phyloP scores from a whole-genome alignment of 1,140 invertebrate genomes.

The Rhyacophila brunnea region DNA sequence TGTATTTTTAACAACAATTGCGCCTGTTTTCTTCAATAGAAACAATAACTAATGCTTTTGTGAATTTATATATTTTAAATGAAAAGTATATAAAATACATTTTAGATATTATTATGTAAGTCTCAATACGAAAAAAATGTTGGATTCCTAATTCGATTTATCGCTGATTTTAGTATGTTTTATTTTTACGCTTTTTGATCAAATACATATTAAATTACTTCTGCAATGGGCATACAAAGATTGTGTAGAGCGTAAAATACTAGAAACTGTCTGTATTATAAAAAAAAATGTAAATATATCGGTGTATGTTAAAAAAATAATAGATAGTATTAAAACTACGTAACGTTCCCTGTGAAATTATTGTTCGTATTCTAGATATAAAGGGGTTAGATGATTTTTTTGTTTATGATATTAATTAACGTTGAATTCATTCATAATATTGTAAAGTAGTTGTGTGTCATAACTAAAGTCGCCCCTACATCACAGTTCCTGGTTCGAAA shows the following conservation, averaged over 20 bases:
- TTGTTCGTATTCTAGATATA: slow-evolving; percentile 29
- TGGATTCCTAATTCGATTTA: slow-evolving; percentile 22
- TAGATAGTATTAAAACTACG: slow-evolving; percentile 7
- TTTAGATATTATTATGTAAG: slow-evolving; percentile 5
- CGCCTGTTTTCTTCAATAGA: too few species aligned
- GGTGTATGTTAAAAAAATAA: slow-evolving; percentile 25
- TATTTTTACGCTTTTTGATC: background rate
- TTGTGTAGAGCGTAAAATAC: too few species aligned
- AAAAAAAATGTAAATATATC: slow-evolving; percentile 32
- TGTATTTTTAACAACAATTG: too few species aligned
- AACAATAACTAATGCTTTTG: slow-evolving; percentile 15
- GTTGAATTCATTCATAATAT: slow-evolving; percentile 15
- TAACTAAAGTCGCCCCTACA: background rate
- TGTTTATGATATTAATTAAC: slow-evolving; percentile 15
- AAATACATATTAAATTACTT: background rate
- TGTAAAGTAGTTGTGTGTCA: slow-evolving; percentile 13
- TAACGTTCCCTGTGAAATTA: slow-evolving; percentile 22
- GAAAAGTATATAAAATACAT: slow-evolving; percentile 8
- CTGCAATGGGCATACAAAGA: background rate
- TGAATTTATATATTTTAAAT: too few species aligned
- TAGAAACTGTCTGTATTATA: slow-evolving; percentile 8
- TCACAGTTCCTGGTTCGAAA: slow-evolving; percentile 37
- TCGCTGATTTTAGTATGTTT: slow-evolving; percentile 14
- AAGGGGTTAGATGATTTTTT: slow-evolving; percentile 34
- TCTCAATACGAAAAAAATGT: slow-evolving; percentile 10